A percentile compares a stretch with the other conserved stretches of the same genome.
phyloP scores from a whole-genome alignment of 2,797 vertebrate genomes.

The Phataginus tetradactyla region DNA sequence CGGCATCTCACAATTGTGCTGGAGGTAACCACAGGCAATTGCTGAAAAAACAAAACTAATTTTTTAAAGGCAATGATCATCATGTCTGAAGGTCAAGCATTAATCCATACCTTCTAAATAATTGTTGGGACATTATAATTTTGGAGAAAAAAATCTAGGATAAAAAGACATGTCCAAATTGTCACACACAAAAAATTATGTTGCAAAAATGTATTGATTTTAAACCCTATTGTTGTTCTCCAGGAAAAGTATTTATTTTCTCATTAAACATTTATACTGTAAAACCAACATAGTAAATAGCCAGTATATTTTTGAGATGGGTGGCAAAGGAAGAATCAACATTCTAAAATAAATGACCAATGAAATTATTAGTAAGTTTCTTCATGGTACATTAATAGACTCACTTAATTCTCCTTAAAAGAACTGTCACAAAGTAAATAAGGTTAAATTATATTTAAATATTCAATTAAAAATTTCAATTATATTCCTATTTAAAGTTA shows the following conservation, averaged over 20 bases:
- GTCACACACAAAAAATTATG: background rate
- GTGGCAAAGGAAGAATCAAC: background rate
- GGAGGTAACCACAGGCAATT: constrained; percentile 97
- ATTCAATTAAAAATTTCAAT: constrained; percentile 16
- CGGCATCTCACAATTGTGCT: constrained; percentile 97
- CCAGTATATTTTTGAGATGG: background rate
- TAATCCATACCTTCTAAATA: constrained; percentile 30
- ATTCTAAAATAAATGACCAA: constrained; percentile 39
- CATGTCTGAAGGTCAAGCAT: background rate
- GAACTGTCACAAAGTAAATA: background rate
- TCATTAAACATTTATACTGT: constrained; percentile 32
- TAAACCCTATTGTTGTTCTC: background rate
- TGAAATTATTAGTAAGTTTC: background rate
- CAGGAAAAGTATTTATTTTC: constrained; percentile 18
- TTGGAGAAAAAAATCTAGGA: background rate
- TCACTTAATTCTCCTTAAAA: constrained; percentile 4
- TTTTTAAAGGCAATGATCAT: constrained; percentile 27
- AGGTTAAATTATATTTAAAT: constrained; percentile 25
- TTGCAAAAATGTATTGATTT: background rate
- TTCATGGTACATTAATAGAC: background rate
- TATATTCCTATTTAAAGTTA: constrained; percentile 27
- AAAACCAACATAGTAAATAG: constrained; percentile 31
- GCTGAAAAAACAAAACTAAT: constrained; percentile 86
- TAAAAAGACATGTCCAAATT: background rate
- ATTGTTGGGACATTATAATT: background rate